phyloP scores from a whole-genome alignment of 2,888 invertebrate species.

The Ptycholaimellus sp. region DNA sequence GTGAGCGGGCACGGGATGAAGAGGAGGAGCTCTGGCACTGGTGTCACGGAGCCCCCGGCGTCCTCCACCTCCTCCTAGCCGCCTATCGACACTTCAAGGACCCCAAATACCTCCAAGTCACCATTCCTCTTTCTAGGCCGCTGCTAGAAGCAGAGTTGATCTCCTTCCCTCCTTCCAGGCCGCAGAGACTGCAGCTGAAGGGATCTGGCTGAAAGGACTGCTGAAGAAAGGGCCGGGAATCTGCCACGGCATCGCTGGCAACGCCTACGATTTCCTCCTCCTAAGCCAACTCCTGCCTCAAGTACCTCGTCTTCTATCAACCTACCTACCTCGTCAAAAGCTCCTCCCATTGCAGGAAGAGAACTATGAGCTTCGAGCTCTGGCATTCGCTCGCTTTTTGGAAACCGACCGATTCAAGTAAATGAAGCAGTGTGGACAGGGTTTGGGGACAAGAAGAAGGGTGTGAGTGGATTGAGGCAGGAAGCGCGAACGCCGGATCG shows the following conservation, averaged over 20 bases:
- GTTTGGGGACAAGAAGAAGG: slow-evolving; percentile 31
- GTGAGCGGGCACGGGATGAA: background rate
- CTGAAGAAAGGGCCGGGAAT: slow-evolving; percentile 61
- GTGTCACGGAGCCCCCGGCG: slow-evolving; percentile 65
- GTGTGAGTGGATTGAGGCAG: too few species aligned
- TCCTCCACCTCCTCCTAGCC: slow-evolving; percentile 51
- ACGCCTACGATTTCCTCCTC: too few species aligned
- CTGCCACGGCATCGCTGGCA: slow-evolving; percentile 64
- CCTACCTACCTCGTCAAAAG: too few species aligned
- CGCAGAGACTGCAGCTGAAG: slow-evolving; percentile 43
- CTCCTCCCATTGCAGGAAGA: too few species aligned
- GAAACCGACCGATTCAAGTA: slow-evolving; percentile 28
- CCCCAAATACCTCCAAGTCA: slow-evolving; percentile 44
- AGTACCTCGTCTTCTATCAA: too few species aligned
- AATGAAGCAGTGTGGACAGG: too few species aligned
- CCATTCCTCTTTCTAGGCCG: too few species aligned
- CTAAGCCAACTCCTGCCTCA: too few species aligned
- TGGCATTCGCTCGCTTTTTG: slow-evolving; percentile 51
- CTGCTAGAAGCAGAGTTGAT: too few species aligned
- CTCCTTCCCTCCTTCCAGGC: too few species aligned
- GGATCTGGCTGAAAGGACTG: slow-evolving; percentile 58
- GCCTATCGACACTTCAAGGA: slow-evolving; percentile 52
- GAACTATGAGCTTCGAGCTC: slow-evolving; percentile 31
- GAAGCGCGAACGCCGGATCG: slow-evolving; percentile 50
- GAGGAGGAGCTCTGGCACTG: slow-evolving; percentile 54